Evolutionary conservation across 2,888 invertebrate species (phyloP).

Genomic region (Mesorhabditis sp.): DNA sequence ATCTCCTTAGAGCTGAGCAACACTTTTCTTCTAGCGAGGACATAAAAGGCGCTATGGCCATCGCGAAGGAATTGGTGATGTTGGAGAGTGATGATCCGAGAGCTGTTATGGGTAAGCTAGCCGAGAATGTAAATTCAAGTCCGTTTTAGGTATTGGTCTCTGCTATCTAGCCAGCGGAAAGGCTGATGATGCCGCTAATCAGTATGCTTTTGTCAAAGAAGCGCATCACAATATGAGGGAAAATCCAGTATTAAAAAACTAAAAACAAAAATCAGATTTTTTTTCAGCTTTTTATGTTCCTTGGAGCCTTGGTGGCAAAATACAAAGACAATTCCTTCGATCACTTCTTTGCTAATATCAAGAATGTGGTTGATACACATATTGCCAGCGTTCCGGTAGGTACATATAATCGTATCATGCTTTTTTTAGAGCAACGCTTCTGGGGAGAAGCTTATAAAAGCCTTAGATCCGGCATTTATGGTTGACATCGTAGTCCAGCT

Average conservation of each 20-base stretch:
- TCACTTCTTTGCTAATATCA: conserved; percentile 24
- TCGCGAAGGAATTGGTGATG: conserved; percentile 24
- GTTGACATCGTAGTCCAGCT: conserved; percentile 24
- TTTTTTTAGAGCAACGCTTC: conserved; percentile 17
- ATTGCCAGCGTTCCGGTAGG: conserved; percentile 17
- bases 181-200: conserved; percentile 71
- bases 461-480: conserved; percentile 25
- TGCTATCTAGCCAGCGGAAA: conserved; percentile 39
- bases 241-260: conserved; percentile 13
- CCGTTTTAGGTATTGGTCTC: conserved; percentile 28
- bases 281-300: conserved; percentile 26
- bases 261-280: not conserved
- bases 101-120: conserved; percentile 15
- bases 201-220: conserved; percentile 80
- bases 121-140: not conserved
- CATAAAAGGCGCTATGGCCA: conserved; percentile 3
- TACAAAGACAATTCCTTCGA: conserved; percentile 27
- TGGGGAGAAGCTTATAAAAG: conserved; percentile 21
- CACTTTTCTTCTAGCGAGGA: not conserved
- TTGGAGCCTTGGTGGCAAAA: conserved; percentile 24
- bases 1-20: conserved; percentile 3
- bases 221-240: conserved; percentile 63
- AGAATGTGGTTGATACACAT: conserved; percentile 19
- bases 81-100: conserved; percentile 26
- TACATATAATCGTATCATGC: not conserved